These are phyloP conservation scores for Aurelia sp. DNA, from an alignment of 30 jellyfish, hydroid and myxozoan genomes.

Conservation along the genomic window DNA sequence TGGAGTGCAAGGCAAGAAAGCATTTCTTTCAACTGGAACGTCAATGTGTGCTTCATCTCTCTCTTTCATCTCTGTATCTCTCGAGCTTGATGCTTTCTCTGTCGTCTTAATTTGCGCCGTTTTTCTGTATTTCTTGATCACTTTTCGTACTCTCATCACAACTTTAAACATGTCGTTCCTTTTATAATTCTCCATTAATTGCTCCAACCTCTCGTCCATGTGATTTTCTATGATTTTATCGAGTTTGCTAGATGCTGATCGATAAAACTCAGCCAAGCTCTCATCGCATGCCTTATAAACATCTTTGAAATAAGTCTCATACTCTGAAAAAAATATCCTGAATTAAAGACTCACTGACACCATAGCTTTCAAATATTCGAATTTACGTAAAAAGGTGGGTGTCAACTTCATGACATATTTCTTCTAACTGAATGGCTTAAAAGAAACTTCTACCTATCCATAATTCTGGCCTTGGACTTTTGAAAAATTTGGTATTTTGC, in stretches of 20 bases:
- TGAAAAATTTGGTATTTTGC: too few species aligned
- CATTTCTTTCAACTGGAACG: neutral
- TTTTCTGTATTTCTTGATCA: neutral
- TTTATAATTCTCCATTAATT: neutral
- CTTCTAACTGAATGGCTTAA: too few species aligned
- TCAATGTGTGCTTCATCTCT: neutral
- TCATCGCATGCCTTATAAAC: constrained; percentile 35
- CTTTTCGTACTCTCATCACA: neutral
- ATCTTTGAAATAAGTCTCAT: neutral
- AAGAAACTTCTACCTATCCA: too few species aligned
- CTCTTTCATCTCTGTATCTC: too few species aligned
- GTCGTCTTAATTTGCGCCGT: neutral
- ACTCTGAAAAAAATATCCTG: neutral
- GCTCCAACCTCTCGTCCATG: constrained; percentile 6
- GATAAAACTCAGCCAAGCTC: neutral
- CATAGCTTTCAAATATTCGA: too few species aligned
- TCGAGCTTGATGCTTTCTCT: neutral
- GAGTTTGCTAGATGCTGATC: neutral
- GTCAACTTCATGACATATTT: too few species aligned
- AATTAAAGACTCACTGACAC: neutral
- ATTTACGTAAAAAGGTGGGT: neutral
- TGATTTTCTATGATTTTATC: neutral
- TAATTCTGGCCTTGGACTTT: too few species aligned
- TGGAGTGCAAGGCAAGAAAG: too few species aligned
- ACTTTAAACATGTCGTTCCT: neutral